Conservation (phyloP, 2,888 invertebrate species). For the Hofmannophila pseudospretella region DNA sequence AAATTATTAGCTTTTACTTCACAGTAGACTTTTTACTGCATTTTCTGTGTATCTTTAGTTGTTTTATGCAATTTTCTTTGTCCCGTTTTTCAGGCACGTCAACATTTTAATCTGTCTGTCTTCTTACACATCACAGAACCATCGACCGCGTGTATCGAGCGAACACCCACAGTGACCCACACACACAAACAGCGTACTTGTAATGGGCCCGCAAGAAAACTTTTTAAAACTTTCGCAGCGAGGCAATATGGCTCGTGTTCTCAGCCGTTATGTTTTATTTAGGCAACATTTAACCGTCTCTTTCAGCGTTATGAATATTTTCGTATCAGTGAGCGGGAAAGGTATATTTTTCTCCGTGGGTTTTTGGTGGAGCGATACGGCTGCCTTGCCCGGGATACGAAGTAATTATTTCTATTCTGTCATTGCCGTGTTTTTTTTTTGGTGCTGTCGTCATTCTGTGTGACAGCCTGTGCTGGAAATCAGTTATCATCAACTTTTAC, state of each 20-base stretch:
- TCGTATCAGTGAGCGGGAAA: conserved; percentile 37
- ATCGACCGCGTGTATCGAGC: conserved; percentile 67
- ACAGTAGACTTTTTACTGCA: too few relatives aligned
- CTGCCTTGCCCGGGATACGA: conserved; percentile 74
- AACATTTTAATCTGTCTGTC: too few relatives aligned
- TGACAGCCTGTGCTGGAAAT: not conserved
- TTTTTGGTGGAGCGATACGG: conserved; percentile 41
- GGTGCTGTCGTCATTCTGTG: conserved; percentile 47
- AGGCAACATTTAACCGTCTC: conserved; percentile 63
- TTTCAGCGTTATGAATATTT: conserved; percentile 35
- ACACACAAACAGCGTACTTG: conserved; percentile 67
- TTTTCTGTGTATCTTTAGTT: too few relatives aligned
- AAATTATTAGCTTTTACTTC: too few relatives aligned
- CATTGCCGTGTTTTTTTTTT: conserved; percentile 76
- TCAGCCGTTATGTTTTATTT: conserved; percentile 77
- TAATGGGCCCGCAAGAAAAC: conserved; percentile 79
- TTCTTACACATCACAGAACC: conserved; percentile 24
- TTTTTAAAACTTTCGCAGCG: conserved; percentile 79
- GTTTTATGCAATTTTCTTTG: too few relatives aligned
- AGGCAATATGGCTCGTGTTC: conserved; percentile 79
- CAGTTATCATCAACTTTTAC: not conserved
- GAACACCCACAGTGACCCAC: too few relatives aligned
- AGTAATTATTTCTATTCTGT: conserved; percentile 78
- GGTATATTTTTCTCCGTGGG: conserved; percentile 39
- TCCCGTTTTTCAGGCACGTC: too few relatives aligned